phyloP scores from a whole-genome alignment of 2,888 invertebrate genomes.

The Cepaea hortensis region DNA sequence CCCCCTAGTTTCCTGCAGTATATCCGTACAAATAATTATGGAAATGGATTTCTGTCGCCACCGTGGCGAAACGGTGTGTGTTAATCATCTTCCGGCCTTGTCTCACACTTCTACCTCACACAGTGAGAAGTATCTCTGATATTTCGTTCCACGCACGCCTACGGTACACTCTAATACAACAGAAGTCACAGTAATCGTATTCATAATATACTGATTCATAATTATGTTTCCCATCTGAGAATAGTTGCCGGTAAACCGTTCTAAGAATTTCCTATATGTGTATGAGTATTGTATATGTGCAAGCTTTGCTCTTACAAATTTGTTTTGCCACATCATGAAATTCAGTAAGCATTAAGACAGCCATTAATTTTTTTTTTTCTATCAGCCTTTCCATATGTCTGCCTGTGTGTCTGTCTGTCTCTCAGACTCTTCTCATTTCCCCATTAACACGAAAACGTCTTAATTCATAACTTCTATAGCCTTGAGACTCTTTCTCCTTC shows the following conservation, averaged over 20 bases:
- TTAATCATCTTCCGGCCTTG: slow-evolving; percentile 24
- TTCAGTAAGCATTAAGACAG: too few relatives aligned
- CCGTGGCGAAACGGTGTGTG: slow-evolving; percentile 28
- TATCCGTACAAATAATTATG: slow-evolving; percentile 28
- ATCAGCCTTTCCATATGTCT: too few relatives aligned
- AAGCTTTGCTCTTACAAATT: background rate
- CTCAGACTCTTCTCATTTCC: too few relatives aligned
- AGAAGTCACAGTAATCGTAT: background rate
- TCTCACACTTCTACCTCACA: slow-evolving; percentile 13
- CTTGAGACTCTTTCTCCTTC: too few relatives aligned
- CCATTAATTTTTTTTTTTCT: too few relatives aligned
- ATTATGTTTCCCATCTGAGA: background rate
- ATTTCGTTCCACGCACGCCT: slow-evolving; percentile 16
- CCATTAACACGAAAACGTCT: too few relatives aligned
- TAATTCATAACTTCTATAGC: too few relatives aligned
- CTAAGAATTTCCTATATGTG: background rate
- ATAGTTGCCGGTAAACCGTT: background rate
- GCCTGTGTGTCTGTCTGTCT: too few relatives aligned
- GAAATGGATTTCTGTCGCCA: slow-evolving; percentile 33
- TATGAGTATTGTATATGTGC: background rate
- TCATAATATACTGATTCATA: background rate
- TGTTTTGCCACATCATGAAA: too few relatives aligned
- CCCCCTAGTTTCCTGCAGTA: slow-evolving; percentile 25
- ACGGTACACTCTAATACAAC: background rate
- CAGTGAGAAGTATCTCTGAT: slow-evolving; percentile 15